Percentiles rank a stretch among this genome's conserved stretches.
Evolutionary conservation across 2,113 vertebrate genomes (phyloP).

Genomic region (Ahaetulla prasina): DNA sequence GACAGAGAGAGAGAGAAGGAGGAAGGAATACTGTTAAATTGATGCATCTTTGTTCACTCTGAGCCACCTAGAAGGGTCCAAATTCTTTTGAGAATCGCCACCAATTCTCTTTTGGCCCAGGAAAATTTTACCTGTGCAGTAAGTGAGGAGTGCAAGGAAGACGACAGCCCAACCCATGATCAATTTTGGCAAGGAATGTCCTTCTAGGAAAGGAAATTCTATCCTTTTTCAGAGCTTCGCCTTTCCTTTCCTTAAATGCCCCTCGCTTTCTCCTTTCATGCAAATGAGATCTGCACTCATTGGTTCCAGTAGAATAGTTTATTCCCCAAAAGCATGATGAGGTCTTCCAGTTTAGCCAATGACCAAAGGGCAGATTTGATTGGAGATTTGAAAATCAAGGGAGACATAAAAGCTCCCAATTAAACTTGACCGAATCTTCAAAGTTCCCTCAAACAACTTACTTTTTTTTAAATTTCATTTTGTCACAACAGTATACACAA

Average conservation of each 20-base stretch:
- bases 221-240: background rate
- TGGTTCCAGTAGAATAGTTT: background rate
- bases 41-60: background rate
- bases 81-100: background rate
- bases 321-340: background rate
- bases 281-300: background rate
- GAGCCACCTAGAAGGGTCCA: background rate
- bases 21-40: background rate
- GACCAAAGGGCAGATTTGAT: background rate
- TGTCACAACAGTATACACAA: too few relatives aligned
- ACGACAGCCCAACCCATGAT: background rate
- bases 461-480: too few relatives aligned
- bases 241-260: background rate
- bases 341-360: background rate
- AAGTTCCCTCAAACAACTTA: too few relatives aligned
- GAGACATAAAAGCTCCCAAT: too few relatives aligned
- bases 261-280: background rate
- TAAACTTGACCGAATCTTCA: too few relatives aligned
- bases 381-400: too few relatives aligned
- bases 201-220: fast-evolving
- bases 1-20: fast-evolving
- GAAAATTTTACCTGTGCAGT: background rate
- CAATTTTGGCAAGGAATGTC: background rate
- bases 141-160: background rate
- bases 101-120: background rate